Conservation (phyloP, 2,113 vertebrate genomes). For the Ploceus nigricollis region DNA sequence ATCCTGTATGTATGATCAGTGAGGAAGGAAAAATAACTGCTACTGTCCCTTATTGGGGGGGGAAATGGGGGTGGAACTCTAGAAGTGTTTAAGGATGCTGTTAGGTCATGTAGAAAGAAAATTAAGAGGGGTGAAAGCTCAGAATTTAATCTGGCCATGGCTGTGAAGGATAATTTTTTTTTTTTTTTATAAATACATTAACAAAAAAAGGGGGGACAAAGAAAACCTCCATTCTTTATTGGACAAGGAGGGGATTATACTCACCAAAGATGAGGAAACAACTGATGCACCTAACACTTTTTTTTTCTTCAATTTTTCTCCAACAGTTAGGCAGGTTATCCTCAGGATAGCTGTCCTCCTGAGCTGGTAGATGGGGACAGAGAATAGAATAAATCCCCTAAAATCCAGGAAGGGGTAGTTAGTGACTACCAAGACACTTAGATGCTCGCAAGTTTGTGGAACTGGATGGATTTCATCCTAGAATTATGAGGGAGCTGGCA, state of each 20-base stretch:
- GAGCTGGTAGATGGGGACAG: not conserved
- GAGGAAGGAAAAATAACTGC: not conserved
- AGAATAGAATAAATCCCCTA: not conserved
- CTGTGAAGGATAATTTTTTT: not conserved
- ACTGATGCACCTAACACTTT: not conserved
- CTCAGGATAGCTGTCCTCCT: not conserved
- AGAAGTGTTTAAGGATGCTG: not conserved
- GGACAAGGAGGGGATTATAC: not conserved
- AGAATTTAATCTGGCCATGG: not conserved
- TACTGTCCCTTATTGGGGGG: not conserved
- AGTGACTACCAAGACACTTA: not conserved
- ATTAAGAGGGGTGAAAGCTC: not conserved
- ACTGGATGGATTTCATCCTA: not conserved
- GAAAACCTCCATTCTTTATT: not conserved
- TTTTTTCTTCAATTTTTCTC: not conserved
- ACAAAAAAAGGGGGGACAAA: not conserved
- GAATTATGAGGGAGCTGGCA: rapidly evolving
- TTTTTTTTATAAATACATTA: not conserved
- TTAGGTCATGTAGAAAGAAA: not conserved
- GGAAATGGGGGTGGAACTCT: not conserved
- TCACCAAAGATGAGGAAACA: not conserved
- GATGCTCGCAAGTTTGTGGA: not conserved
- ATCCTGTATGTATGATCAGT: not conserved
- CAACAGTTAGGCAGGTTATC: not conserved
- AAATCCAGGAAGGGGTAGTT: not conserved